These are phyloP conservation scores for Tenrec ecaudatus DNA, from an alignment of 2,113 vertebrate genomes.

Conservation along the genomic window DNA sequence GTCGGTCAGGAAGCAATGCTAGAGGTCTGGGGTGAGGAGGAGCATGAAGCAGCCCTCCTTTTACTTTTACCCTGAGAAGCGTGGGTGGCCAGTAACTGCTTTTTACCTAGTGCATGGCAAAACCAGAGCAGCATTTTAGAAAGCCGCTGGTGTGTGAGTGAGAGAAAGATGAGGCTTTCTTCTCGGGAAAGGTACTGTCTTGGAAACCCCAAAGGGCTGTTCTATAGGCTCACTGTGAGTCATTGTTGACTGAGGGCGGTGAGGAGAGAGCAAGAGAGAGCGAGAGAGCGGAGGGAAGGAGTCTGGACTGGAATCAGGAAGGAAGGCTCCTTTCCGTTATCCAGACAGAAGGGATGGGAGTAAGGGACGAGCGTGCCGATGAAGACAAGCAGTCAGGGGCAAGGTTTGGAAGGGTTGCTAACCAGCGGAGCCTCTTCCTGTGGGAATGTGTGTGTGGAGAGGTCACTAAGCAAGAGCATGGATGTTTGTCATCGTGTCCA, in stretches of 20 bases:
- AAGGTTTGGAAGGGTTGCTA: neutral
- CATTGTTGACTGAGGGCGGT: too few species aligned
- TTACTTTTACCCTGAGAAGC: neutral
- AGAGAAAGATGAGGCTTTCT: too few species aligned
- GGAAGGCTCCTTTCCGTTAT: neutral
- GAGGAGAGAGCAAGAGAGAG: too few species aligned
- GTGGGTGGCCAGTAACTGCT: neutral
- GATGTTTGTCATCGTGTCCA: neutral
- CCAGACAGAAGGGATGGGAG: neutral
- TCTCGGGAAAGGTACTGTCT: too few species aligned
- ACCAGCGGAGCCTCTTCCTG: neutral
- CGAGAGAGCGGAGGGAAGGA: neutral
- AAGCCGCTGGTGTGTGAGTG: neutral
- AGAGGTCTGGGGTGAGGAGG: neutral
- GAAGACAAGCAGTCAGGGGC: neutral
- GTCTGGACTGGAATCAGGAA: neutral
- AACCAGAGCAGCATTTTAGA: neutral
- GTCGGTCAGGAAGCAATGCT: too few species aligned
- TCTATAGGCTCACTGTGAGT: too few species aligned
- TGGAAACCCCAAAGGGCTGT: too few species aligned
- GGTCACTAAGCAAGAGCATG: neutral
- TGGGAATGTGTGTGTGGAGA: accelerated
- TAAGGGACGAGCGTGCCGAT: neutral
- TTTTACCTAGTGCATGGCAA: neutral
- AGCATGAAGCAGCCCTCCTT: neutral